Evolutionary conservation across 2,888 invertebrate genomes (phyloP).

Genomic region (Leucoma salicis): DNA sequence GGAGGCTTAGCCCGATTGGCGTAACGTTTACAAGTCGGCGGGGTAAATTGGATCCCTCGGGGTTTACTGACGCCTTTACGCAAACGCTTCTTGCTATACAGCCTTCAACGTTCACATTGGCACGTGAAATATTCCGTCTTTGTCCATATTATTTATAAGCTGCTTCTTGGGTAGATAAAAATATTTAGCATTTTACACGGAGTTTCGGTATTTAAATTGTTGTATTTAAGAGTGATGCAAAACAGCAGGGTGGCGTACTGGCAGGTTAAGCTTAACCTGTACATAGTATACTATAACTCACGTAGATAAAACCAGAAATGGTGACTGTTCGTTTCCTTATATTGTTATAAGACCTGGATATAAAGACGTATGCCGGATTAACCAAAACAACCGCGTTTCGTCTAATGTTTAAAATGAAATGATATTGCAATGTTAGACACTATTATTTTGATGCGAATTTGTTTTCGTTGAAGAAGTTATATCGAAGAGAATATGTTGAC

Average conservation of each 20-base stretch:
- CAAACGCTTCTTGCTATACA: slow-evolving; percentile 42
- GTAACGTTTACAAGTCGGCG: slow-evolving; percentile 57
- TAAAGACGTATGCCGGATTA: too few species aligned
- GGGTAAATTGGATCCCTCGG: slow-evolving; percentile 71
- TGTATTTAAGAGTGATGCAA: background rate
- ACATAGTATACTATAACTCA: too few species aligned
- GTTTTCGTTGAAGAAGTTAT: too few species aligned
- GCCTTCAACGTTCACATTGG: slow-evolving; percentile 48
- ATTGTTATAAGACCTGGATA: too few species aligned
- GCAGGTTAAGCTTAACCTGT: too few species aligned
- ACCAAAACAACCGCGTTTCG: too few species aligned
- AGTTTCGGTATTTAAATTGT: slow-evolving; percentile 15
- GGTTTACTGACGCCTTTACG: slow-evolving; percentile 64
- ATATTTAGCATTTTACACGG: slow-evolving; percentile 28
- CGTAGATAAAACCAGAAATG: too few species aligned
- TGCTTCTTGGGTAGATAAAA: slow-evolving; percentile 32
- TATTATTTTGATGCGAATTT: too few species aligned
- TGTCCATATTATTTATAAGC: slow-evolving; percentile 47
- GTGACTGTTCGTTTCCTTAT: too few species aligned
- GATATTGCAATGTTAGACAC: too few species aligned
- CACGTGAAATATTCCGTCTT: slow-evolving; percentile 63
- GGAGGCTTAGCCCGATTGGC: slow-evolving; percentile 52
- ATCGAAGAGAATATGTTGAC: too few species aligned
- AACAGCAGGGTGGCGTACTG: background rate
- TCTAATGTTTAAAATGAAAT: too few species aligned